Evolutionary conservation across 2,113 vertebrate genomes (phyloP), one percentile per base, ranked within the genome.

Genomic region (Suncus etruscus): DNA sequence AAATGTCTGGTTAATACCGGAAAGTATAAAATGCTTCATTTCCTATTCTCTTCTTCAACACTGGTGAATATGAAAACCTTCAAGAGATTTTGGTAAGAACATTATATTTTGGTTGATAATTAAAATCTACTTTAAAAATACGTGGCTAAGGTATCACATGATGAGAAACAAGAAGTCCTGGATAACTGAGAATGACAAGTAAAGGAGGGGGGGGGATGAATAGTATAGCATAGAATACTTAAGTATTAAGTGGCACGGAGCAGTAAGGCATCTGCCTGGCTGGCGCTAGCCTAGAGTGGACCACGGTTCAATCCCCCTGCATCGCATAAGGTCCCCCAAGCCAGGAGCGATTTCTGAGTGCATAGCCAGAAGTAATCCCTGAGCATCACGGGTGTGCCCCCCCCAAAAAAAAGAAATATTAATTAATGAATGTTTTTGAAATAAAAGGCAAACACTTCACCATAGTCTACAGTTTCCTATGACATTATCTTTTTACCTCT

Each of bases 51-150:
- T 85, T 70, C 83, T 20, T 14, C 47, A 82, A 8, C 58, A 9
- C 50, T 82, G 65, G 80, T 77, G 51, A 94, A 68, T 66, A n/a
- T 85, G 70, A 83, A 89, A 91, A 63, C 0, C 12, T 91, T 66
- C 51, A 80, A 78, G 65, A 72, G 10, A 70, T 83, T 92, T 86
- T 78, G 20, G 5, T 63, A 58, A 80, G 81, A 20, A 39, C 0
- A 0, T 24, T 73, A 73, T 82, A 22, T 87, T 92, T 85, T 92
- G 27, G 66, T 89, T 91, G 58, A 65, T 1, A 82, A 25, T 25
- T 78, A 20, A 76, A 14, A 93, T 66, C 11, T 61, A 61, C 22
- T 24, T 66, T 20, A 66, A 66, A 29, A 11, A 11, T 29, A 66
- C 27, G 65, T 66, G 65, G 20, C 27, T 66, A 8, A 29, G 27